phyloP scores from a whole-genome alignment of 2,113 vertebrate species.

The Misgurnus mizolepis region DNA sequence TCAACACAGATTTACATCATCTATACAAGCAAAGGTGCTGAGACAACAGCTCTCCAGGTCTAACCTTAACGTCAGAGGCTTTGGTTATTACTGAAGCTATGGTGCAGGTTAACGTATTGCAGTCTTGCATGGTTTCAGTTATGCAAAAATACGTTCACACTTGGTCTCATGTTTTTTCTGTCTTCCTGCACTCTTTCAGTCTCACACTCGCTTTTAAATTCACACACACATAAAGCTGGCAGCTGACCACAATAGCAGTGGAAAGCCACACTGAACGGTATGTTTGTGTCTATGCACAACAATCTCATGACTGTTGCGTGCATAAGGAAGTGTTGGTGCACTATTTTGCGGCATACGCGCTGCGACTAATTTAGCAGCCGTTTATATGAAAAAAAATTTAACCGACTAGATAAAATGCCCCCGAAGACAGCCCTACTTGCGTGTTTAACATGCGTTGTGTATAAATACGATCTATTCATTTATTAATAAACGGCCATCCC shows the following conservation, averaged over 20 bases:
- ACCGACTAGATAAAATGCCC: no score
- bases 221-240: not conserved
- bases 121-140: not conserved
- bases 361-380: no score
- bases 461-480: no score
- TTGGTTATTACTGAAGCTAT: not conserved
- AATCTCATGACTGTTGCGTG: not conserved
- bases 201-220: not conserved
- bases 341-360: no score
- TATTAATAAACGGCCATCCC: no score
- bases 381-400: no score
- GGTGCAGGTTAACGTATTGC: not conserved
- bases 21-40: not conserved
- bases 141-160: not conserved
- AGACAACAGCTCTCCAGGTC: not conserved
- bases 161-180: not conserved
- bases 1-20: constrained; percentile 8
- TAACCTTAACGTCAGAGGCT: not conserved
- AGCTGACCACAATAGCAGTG: constrained; percentile 15
- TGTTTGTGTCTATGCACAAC: not conserved
- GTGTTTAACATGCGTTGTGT: no score
- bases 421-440: no score
- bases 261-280: not conserved
- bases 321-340: not conserved
- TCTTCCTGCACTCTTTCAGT: not conserved